phyloP scores from a whole-genome alignment of 2,113 vertebrate species.

The Dasyornis broadbenti region DNA sequence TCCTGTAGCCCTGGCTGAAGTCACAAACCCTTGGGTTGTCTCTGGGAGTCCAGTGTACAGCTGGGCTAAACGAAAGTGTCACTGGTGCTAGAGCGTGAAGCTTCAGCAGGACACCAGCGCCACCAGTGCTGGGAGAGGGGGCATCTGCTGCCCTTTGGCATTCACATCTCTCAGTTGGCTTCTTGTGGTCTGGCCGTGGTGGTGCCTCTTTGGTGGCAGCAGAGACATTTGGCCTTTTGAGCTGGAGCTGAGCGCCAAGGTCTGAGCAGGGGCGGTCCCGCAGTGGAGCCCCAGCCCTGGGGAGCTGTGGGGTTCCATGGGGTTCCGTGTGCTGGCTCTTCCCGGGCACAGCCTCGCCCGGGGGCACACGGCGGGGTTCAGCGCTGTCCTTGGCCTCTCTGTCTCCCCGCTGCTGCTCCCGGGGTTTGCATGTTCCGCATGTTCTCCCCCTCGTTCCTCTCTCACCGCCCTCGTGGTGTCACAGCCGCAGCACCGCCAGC shows the following conservation, averaged over 20 bases:
- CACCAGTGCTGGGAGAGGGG: not conserved
- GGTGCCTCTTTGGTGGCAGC: not conserved
- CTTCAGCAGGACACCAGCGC: not conserved
- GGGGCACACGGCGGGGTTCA: not conserved
- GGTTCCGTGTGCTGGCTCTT: not conserved
- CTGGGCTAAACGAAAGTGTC: not conserved
- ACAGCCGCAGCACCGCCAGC: not conserved
- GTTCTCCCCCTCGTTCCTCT: not conserved
- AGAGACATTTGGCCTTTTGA: too few relatives aligned
- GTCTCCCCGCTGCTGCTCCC: not conserved
- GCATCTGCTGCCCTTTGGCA: not conserved
- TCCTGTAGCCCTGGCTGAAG: not conserved
- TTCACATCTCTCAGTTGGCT: not conserved
- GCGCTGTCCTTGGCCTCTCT: not conserved
- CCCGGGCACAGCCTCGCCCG: not conserved
- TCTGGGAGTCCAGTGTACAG: not conserved
- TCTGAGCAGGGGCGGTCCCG: not conserved
- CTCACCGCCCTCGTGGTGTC: not conserved
- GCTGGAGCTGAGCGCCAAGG: not conserved
- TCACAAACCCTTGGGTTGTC: rapidly evolving
- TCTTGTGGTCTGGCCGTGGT: rapidly evolving
- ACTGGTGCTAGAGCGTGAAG: not conserved
- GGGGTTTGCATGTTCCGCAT: rapidly evolving
- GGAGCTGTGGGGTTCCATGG: rapidly evolving
- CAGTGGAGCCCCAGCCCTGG: not conserved